Conservation (phyloP, 37 sponge, comb jelly and placozoan genomes). For the Corticium candelabrum region DNA sequence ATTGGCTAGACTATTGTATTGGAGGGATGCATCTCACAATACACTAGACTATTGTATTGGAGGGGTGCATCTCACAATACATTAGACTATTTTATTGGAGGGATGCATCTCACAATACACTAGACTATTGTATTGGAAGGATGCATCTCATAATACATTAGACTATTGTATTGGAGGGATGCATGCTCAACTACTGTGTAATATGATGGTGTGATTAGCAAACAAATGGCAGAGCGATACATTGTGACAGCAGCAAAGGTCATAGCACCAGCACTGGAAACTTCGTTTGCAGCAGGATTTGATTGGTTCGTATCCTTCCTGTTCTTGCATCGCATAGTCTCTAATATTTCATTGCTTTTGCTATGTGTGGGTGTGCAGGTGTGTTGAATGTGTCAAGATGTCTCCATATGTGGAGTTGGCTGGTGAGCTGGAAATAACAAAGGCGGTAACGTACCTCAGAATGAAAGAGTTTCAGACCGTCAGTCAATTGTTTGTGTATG, state of each 20-base stretch:
- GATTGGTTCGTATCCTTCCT: slow-evolving; percentile 94
- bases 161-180: too few species aligned
- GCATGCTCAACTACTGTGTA: too few species aligned
- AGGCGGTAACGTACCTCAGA: slow-evolving; percentile 81
- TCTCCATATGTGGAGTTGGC: slow-evolving; percentile 76
- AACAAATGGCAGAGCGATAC: slow-evolving; percentile 54
- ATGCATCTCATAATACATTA: too few species aligned
- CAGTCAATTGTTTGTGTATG: background rate
- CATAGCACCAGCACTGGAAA: slow-evolving; percentile 84
- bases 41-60: too few species aligned
- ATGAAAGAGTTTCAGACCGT: slow-evolving; percentile 69
- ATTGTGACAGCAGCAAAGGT: slow-evolving; percentile 91
- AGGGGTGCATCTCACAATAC: too few species aligned
- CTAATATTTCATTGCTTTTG: background rate
- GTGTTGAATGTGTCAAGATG: slow-evolving; percentile 71
- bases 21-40: too few species aligned
- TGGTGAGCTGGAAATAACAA: slow-evolving; percentile 92
- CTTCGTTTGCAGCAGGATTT: slow-evolving; percentile 81
- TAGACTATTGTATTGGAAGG: too few species aligned
- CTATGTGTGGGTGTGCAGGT: slow-evolving; percentile 17
- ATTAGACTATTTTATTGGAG: too few species aligned
- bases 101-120: too few species aligned
- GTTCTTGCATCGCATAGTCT: background rate
- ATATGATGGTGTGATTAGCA: slow-evolving; percentile 26
- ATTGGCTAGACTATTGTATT: too few species aligned